Evolutionary conservation across 2,888 invertebrate genomes (phyloP).

Genomic region (Syrphus vitripennis): DNA sequence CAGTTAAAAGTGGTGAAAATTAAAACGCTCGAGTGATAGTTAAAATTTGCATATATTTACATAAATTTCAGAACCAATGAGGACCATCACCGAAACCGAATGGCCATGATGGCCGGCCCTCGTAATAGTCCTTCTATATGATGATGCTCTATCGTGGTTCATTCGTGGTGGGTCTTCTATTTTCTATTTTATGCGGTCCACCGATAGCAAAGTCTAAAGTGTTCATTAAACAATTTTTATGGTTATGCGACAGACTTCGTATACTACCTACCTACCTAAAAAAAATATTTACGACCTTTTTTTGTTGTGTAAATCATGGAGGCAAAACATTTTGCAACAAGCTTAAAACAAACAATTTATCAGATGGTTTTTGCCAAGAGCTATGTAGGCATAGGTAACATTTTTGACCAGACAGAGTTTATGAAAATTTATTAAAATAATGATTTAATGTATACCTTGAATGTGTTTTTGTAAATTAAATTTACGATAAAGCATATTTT

Average conservation of each 20-base stretch:
- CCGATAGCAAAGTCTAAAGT: slow-evolving; percentile 20
- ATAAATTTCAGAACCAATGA: slow-evolving; percentile 38
- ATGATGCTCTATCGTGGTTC: background rate
- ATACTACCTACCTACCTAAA: too few species aligned
- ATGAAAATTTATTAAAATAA: slow-evolving; percentile 6
- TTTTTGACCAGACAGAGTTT: background rate
- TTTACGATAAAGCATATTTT: background rate
- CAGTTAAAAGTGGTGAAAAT: slow-evolving; percentile 62
- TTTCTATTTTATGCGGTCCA: slow-evolving; percentile 23
- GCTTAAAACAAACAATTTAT: slow-evolving; percentile 21
- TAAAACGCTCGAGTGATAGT: slow-evolving; percentile 51
- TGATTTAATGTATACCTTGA: background rate
- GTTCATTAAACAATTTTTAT: slow-evolving; percentile 58
- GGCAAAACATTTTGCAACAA: slow-evolving; percentile 15
- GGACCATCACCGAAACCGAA: too few species aligned
- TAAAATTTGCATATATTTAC: slow-evolving; percentile 67
- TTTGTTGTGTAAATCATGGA: slow-evolving; percentile 6
- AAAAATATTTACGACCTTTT: slow-evolving; percentile 15
- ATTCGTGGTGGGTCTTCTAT: slow-evolving; percentile 23
- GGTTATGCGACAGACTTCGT: slow-evolving; percentile 33
- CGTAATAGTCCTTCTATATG: background rate
- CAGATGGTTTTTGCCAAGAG: background rate
- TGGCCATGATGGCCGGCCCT: background rate
- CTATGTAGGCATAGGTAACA: background rate
- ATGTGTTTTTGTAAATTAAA: background rate